A percentile compares a stretch with the other conserved stretches of the same genome.
Conservation (phyloP, 1,140 invertebrate genomes). For the Lasaia peninsularis region DNA sequence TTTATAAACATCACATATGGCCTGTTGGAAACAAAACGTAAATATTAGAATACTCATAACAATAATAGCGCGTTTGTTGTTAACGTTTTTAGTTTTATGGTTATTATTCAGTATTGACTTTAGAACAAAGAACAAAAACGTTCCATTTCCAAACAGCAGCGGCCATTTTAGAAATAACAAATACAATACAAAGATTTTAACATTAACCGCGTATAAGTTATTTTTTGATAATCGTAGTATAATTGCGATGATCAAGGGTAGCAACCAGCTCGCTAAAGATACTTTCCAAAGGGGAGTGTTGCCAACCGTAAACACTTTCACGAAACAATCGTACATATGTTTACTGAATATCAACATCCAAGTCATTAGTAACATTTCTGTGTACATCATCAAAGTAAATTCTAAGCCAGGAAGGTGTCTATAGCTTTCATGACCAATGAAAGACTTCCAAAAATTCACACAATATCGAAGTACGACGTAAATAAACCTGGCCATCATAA, state of each 20-base stretch:
- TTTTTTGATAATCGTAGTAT: constrained; percentile 26
- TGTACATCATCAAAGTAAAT: constrained; percentile 35
- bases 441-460: constrained; percentile 30
- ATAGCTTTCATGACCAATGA: constrained; percentile 12
- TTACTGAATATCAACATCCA: constrained; percentile 64
- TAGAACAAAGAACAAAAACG: constrained; percentile 41
- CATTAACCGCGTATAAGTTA: constrained; percentile 19
- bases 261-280: constrained; percentile 42
- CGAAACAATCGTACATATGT: constrained; percentile 54
- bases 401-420: constrained; percentile 23
- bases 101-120: constrained; percentile 38
- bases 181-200: constrained; percentile 35
- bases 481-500: constrained; percentile 54
- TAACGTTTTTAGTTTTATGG: constrained; percentile 39
- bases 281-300: constrained; percentile 34
- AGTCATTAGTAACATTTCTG: constrained; percentile 41
- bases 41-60: constrained; percentile 57
- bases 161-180: constrained; percentile 55
- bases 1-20: constrained; percentile 44
- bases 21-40: constrained; percentile 53
- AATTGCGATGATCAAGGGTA: constrained; percentile 31
- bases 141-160: constrained; percentile 41
- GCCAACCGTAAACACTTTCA: constrained; percentile 43
- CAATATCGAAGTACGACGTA: constrained; percentile 40
- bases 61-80: constrained; percentile 41